Evolutionary conservation across 2,797 vertebrate genomes (phyloP), one percentile per base, ranked within the genome.

Genomic region (Graptemys geographica): DNA sequence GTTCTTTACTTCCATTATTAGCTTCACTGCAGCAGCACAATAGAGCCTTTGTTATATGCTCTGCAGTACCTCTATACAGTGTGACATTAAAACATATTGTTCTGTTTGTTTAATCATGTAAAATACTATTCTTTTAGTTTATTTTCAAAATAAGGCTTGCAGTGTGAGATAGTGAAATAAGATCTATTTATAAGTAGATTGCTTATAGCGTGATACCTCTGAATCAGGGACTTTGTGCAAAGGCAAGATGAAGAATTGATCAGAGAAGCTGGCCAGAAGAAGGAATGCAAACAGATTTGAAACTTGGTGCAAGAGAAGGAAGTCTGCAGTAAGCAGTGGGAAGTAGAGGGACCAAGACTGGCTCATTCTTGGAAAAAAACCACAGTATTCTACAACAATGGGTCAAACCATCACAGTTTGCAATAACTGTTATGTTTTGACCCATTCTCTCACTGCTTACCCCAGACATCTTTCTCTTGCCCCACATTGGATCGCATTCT

Each of bases 141-240:
- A 72, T 41, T 41, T 41, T 51, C 1, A 0, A 49, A 90, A 84
- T 41, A 65, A 8, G 79, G 25, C 57, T 95, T 90, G 79, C n/a
- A 31, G 1, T 5, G 18, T 59, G 51, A 79, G 27, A 59, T 92
- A 79, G n/a, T 91, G 79, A 79, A 89, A 84, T 21, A 65, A 91
- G n/a, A 6, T 87, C 65, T 72, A 23, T 56, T 84, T 11, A 57
- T 31, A 74, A 81, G 28, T 2, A 83, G 8, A 74, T 56, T 56
- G 83, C 11, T 0, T 72, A 89, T 91, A 82, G 44, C 4, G 41
- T 28, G 25, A 21, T 82, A 37, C 57, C 19, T 89, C 5, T 21
- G 91, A 76, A 12, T 84, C 56, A 55, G 41, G 44, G 44, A 31
- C 76, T 11, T 31, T 31, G 27, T 49, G 27, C 44, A 78, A 49